These are phyloP conservation scores for Papilio protenor DNA, from an alignment of 2,888 invertebrate species.

Conservation along the genomic window DNA sequence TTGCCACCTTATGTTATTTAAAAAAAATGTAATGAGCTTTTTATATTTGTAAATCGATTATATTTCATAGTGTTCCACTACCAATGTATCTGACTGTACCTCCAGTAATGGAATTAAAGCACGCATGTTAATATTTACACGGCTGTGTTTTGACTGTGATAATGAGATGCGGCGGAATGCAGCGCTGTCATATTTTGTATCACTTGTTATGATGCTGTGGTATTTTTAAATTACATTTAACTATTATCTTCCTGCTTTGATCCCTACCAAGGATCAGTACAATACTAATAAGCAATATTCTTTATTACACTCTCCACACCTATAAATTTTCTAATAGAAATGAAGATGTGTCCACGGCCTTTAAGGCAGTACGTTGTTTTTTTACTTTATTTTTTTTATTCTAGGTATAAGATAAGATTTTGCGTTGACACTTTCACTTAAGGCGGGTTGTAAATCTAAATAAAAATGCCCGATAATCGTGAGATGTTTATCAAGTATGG, in stretches of 20 bases:
- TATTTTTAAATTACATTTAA: constrained; percentile 8
- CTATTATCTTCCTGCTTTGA: background rate
- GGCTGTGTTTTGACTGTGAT: constrained; percentile 60
- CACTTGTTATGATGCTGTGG: constrained; percentile 39
- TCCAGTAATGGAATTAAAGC: constrained; percentile 67
- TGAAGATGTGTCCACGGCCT: too few species aligned
- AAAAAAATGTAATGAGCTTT: too few species aligned
- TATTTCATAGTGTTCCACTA: too few species aligned
- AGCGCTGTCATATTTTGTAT: constrained; percentile 45
- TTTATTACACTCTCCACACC: background rate
- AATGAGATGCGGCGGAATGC: constrained; percentile 60
- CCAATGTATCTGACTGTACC: constrained; percentile 41
- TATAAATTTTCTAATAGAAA: too few species aligned
- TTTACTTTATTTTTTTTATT: too few species aligned
- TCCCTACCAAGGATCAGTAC: background rate
- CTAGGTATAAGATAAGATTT: too few species aligned
- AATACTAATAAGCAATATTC: background rate
- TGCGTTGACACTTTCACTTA: constrained; percentile 7
- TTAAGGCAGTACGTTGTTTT: too few species aligned
- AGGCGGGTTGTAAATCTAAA: background rate
- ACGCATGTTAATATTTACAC: constrained; percentile 63
- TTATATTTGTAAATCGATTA: background rate
- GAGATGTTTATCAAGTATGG: constrained; percentile 8
- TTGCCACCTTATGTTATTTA: too few species aligned
- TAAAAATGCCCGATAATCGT: background rate